Conservation (phyloP, 2,797 vertebrate genomes). For the Etheostoma nigrum region DNA sequence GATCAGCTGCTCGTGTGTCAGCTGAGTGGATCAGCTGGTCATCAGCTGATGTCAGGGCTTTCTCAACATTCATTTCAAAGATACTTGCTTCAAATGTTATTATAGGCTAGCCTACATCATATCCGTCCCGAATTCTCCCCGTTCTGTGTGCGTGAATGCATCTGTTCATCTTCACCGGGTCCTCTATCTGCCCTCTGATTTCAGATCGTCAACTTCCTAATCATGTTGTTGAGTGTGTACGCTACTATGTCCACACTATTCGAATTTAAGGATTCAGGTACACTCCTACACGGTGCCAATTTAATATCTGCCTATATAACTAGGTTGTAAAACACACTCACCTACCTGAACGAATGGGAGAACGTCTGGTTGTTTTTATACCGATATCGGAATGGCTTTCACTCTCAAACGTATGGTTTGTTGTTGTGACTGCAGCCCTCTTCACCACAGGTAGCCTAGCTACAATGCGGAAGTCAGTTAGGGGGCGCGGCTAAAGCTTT, state of each 20-base stretch:
- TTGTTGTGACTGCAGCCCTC: not conserved
- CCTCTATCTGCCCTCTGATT: not conserved
- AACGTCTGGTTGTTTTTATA: not conserved
- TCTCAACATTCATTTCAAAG: not conserved
- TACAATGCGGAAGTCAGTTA: slow-evolving; percentile 24
- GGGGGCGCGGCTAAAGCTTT: slow-evolving; percentile 29
- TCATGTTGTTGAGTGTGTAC: not conserved
- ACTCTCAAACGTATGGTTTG: not conserved
- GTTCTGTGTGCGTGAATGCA: no score
- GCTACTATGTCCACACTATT: no score
- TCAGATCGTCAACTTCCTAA: not conserved
- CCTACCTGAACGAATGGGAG: not conserved
- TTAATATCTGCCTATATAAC: not conserved
- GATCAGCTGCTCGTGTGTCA: slow-evolving; percentile 1
- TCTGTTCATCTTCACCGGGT: no score
- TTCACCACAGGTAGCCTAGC: slow-evolving; percentile 5
- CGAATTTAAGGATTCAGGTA: not conserved
- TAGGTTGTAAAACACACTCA: not conserved
- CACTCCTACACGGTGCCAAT: not conserved
- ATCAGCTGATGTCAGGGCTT: slow-evolving; percentile 21
- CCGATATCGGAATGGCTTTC: no score
- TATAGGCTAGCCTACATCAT: not conserved
- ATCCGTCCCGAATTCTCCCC: not conserved
- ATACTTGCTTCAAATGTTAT: no score
- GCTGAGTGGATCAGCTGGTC: not conserved